phyloP scores from a whole-genome alignment of 2,797 vertebrate genomes.

The Otolemur crassicaudatus region DNA sequence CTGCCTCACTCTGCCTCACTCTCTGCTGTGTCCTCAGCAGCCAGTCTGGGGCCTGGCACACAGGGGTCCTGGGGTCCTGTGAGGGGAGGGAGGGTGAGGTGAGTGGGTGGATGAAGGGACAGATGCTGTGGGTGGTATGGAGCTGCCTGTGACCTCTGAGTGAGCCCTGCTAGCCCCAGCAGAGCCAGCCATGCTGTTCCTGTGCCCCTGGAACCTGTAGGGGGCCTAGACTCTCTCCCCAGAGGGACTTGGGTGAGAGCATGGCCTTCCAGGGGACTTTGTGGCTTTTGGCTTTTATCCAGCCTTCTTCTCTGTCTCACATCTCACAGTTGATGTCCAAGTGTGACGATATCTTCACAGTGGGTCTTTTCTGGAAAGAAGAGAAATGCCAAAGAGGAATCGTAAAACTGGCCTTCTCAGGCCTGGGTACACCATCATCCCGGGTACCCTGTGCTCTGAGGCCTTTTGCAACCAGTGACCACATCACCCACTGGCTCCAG shows the following conservation, averaged over 20 bases:
- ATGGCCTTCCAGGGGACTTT: rapidly evolving
- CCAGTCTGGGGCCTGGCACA: not conserved
- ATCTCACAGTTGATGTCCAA: rapidly evolving
- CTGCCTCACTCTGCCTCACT: not conserved
- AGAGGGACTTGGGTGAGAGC: not conserved
- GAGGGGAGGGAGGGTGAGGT: rapidly evolving
- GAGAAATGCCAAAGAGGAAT: rapidly evolving
- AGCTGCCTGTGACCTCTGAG: not conserved
- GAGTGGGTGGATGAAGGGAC: not conserved
- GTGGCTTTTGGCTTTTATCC: too few species aligned
- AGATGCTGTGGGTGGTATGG: not conserved
- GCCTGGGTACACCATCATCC: rapidly evolving
- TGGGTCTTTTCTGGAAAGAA: not conserved
- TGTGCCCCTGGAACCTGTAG: not conserved
- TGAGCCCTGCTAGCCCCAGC: not conserved
- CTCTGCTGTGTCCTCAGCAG: too few species aligned
- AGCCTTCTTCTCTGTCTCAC: rapidly evolving
- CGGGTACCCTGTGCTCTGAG: rapidly evolving
- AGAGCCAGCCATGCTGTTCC: not conserved
- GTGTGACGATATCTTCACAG: not conserved
- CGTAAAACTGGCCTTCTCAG: rapidly evolving
- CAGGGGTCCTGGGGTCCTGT: rapidly evolving
- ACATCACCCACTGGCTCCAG: not conserved
- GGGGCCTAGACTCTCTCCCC: not conserved
- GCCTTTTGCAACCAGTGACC: not conserved